phyloP scores from a whole-genome alignment of 92 coral and sea anemone species.

The Epizoanthus stellaris region DNA sequence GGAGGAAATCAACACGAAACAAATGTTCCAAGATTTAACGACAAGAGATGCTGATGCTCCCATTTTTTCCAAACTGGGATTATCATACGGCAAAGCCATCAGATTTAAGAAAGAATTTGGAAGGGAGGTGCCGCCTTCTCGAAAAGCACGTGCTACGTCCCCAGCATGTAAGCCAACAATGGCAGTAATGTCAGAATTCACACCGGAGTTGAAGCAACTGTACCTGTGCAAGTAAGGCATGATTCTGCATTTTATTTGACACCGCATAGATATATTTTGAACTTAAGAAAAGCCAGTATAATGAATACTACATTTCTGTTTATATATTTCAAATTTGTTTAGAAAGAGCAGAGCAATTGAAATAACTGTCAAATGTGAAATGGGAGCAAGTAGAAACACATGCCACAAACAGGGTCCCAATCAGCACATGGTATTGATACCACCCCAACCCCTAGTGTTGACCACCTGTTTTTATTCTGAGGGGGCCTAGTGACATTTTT shows the following conservation, averaged over 20 bases:
- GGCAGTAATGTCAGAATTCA: constrained; percentile 35
- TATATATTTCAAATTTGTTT: too few species aligned
- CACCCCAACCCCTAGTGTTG: too few species aligned
- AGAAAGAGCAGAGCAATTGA: too few species aligned
- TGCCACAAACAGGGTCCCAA: too few species aligned
- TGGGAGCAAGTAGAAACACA: too few species aligned
- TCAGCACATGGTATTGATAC: too few species aligned
- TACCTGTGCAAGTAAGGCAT: constrained; percentile 47
- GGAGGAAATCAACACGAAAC: constrained; percentile 36
- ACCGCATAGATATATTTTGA: too few species aligned
- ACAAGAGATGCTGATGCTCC: constrained; percentile 50
- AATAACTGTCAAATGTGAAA: too few species aligned
- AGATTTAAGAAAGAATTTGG: constrained; percentile 47
- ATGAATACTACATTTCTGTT: too few species aligned
- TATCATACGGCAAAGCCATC: constrained; percentile 35
- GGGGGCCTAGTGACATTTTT: too few species aligned
- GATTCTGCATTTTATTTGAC: constrained; percentile 28
- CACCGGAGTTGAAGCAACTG: constrained; percentile 47
- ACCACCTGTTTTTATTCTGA: too few species aligned
- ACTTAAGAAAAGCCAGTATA: too few species aligned
- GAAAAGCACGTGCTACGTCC: background rate
- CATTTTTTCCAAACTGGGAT: constrained; percentile 37
- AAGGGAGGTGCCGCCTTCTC: constrained; percentile 23
- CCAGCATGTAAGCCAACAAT: constrained; percentile 37
- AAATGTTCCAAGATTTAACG: constrained; percentile 22